Base-by-base conservation (phyloP, 2,797 vertebrate species). In the Anomalospiza imberbis region DNA sequence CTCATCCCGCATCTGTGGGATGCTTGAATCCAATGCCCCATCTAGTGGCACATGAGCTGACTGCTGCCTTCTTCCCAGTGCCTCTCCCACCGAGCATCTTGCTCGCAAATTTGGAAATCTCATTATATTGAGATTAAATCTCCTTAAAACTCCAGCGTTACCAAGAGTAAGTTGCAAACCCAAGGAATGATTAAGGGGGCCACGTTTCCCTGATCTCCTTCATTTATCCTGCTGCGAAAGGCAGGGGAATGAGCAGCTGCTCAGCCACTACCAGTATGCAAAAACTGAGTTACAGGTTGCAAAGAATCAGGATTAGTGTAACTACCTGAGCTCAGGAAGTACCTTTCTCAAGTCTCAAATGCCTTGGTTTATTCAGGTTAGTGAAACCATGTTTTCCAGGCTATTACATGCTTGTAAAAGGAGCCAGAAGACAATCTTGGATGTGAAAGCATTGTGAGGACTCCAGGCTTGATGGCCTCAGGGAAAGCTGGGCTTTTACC, bases 11-110 rank as follows among this genome's bases (percentile, higher is more conserved):
- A 14, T 50, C 51, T 4, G 2, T 4, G 19, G 81, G 63, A 76
- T 87, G 86, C 72, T 66, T 28, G 55, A 79, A 74, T 79, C 74
- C 84, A 82, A 91, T 1, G n/a, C 95, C 87, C 95, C 96, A 94
- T 95, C 96, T 96, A 94, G 95, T 74, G 95, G 96, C 89, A 61
- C 57, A 65, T 22, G 62, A 91, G 68, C 88, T 6, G 16, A 72
- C 60, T 94, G 91, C 92, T 20, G 10, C 36, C n/a, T 84, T 38
- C 10, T 38, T 60, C 55, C 66, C 17, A 0, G 12, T 4, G 28
- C 51, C 40, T 70, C 36, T 76, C 44, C 10, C 38, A 44, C 28
- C 0, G 1, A 7, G 2, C 5, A 2, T 20, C 66, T 70, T 0
- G 0, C 67, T 70, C 0, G 0, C 2, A 1, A 54, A 48, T 32